A percentile compares a stretch with the other conserved stretches of the same genome.
Conservation (phyloP, 2,888 invertebrate species). For the Leptinotarsa juncta region DNA sequence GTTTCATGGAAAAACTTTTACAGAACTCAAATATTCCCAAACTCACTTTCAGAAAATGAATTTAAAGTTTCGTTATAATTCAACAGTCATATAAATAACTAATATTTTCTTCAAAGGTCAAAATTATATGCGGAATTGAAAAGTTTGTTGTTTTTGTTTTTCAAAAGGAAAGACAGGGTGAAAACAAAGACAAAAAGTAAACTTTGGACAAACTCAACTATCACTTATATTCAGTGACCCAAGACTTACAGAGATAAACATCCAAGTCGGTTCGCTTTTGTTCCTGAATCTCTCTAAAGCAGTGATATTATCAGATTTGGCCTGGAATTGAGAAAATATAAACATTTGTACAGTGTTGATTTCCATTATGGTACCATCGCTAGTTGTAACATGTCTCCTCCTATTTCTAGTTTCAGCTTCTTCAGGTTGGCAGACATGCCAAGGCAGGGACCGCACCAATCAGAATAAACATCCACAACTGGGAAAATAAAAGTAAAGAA, state of each 20-base stretch:
- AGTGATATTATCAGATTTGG: slow-evolving; percentile 81
- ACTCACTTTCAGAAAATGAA: no score
- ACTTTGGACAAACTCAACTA: not conserved
- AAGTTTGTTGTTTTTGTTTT: no score
- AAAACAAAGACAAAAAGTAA: slow-evolving; percentile 12
- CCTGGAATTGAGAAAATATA: slow-evolving; percentile 66
- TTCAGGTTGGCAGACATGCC: slow-evolving; percentile 87
- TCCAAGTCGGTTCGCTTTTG: slow-evolving; percentile 90
- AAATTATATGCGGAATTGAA: no score
- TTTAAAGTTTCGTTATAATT: no score
- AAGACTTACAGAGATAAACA: slow-evolving; percentile 81
- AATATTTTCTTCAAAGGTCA: no score
- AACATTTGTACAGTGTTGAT: not conserved
- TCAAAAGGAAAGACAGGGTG: not conserved
- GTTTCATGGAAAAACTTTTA: no score
- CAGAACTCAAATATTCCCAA: no score
- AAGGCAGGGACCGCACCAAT: slow-evolving; percentile 91
- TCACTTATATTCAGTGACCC: not conserved
- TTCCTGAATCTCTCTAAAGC: slow-evolving; percentile 81
- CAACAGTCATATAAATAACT: no score
- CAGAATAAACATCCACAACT: slow-evolving; percentile 90
- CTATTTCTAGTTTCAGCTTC: slow-evolving; percentile 88
- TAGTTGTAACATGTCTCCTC: slow-evolving; percentile 83
- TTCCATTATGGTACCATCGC: slow-evolving; percentile 72
- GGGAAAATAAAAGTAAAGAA: slow-evolving; percentile 60